These are phyloP conservation scores for Hephaestus fuliginosus DNA, from an alignment of 2,797 vertebrate species.

Conservation along the genomic window DNA sequence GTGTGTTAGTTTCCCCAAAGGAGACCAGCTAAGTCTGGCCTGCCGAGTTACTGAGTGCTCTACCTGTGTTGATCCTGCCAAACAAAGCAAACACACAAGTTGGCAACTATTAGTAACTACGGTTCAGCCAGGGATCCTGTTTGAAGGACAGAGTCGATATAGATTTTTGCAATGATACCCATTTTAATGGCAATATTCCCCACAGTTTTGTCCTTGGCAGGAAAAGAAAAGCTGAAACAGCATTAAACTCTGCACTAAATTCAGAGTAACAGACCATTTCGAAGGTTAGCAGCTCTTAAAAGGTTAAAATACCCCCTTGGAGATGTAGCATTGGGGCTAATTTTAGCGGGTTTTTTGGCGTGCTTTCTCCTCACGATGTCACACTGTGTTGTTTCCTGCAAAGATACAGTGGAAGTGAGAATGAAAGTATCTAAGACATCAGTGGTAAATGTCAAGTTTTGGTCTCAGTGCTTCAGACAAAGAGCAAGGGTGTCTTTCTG, in stretches of 20 bases:
- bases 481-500: conserved; percentile 27
- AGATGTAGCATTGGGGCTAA: conserved; percentile 12
- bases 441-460: conserved; percentile 57
- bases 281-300: conserved; percentile 31
- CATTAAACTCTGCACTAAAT: conserved; percentile 25
- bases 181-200: conserved; percentile 29
- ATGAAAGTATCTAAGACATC: conserved; percentile 28
- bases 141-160: conserved; percentile 36
- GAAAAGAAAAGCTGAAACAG: conserved; percentile 28
- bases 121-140: conserved; percentile 9
- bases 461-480: conserved; percentile 31
- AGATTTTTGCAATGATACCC: conserved; percentile 31
- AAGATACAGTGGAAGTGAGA: conserved; percentile 30
- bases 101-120: conserved; percentile 63
- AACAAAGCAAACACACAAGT: conserved; percentile 82
- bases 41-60: conserved; percentile 69
- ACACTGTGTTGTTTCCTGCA: conserved; percentile 14
- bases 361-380: conserved; percentile 3
- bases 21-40: conserved; percentile 76
- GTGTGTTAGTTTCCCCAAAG: conserved; percentile 67
- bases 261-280: conserved; percentile 18
- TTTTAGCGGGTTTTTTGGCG: neutral
- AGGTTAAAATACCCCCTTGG: conserved; percentile 24
- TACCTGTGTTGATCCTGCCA: conserved; percentile 82
- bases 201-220: conserved; percentile 37